Percentiles rank a stretch among this genome's conserved stretches.
Evolutionary conservation across 2,113 vertebrate species (phyloP).

Genomic region (Mionectes macconnelli): DNA sequence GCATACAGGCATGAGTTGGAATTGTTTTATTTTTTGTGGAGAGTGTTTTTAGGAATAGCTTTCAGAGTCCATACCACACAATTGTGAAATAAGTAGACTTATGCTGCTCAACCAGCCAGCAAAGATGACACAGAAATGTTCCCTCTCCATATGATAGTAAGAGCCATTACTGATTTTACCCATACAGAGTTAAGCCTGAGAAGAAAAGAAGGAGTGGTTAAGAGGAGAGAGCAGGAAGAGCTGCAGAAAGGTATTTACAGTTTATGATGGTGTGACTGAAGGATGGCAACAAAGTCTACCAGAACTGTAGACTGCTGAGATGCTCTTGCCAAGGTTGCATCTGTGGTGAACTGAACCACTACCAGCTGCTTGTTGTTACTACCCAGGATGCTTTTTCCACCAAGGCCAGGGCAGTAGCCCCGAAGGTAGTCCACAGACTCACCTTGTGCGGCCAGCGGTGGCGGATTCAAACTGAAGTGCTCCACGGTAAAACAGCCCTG

Average conservation of each 20-base stretch:
- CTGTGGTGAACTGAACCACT: neutral
- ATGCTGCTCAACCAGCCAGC: neutral
- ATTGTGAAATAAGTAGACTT: neutral
- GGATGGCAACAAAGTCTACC: neutral
- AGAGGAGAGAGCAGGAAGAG: neutral
- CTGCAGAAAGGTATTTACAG: neutral
- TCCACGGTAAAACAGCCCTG: neutral
- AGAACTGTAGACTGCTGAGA: neutral
- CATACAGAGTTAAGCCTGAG: neutral
- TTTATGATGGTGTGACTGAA: neutral
- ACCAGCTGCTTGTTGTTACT: neutral
- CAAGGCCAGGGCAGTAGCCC: neutral
- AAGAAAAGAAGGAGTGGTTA: neutral
- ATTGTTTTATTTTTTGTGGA: slow-evolving; percentile 6
- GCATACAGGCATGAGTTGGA: neutral
- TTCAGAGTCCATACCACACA: neutral
- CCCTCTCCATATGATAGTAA: neutral
- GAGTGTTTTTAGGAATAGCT: neutral
- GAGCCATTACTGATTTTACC: neutral
- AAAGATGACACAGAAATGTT: neutral
- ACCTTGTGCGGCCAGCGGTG: rapidly evolving
- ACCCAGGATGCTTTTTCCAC: neutral
- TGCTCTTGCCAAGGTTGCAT: neutral
- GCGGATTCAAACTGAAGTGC: neutral
- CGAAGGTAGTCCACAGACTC: neutral